Conservation (phyloP, 2,888 invertebrate genomes). For the Lapara coniferarum region DNA sequence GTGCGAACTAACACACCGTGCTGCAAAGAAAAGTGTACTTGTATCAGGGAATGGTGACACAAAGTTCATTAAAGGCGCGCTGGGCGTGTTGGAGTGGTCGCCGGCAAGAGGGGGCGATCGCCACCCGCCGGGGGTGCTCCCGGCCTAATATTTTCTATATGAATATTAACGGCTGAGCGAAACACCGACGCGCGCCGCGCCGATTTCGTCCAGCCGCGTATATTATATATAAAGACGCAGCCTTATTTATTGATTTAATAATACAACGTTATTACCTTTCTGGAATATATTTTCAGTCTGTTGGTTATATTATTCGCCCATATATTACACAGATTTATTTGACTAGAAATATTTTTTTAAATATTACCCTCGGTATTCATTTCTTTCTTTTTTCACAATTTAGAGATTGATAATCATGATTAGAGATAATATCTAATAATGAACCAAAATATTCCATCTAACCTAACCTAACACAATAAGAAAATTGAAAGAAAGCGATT, state of each 20-base stretch:
- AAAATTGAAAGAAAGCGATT: too few relatives aligned
- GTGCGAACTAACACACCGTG: constrained; percentile 72
- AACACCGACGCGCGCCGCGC: constrained; percentile 17
- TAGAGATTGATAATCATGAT: too few relatives aligned
- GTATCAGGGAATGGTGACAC: constrained; percentile 77
- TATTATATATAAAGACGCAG: neutral
- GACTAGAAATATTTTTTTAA: neutral
- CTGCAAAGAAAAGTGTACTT: constrained; percentile 81
- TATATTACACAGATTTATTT: neutral
- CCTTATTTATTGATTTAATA: constrained; percentile 10
- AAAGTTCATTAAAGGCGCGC: constrained; percentile 82
- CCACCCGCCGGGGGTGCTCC: constrained; percentile 44
- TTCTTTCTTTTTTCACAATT: too few relatives aligned
- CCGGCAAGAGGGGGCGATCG: constrained; percentile 63
- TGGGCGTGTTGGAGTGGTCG: constrained; percentile 79
- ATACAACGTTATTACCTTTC: constrained; percentile 4
- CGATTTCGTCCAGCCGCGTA: constrained; percentile 9
- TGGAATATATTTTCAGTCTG: neutral
- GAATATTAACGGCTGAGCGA: constrained; percentile 55
- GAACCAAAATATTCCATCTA: too few relatives aligned
- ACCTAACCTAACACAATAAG: too few relatives aligned
- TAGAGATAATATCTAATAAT: too few relatives aligned
- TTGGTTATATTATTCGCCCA: neutral
- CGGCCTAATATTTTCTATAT: constrained; percentile 72
- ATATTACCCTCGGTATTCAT: too few relatives aligned